Evolutionary conservation across 1,140 invertebrate species (phyloP), one percentile per base, ranked within the genome.

Genomic region (Anthonomus grandis): DNA sequence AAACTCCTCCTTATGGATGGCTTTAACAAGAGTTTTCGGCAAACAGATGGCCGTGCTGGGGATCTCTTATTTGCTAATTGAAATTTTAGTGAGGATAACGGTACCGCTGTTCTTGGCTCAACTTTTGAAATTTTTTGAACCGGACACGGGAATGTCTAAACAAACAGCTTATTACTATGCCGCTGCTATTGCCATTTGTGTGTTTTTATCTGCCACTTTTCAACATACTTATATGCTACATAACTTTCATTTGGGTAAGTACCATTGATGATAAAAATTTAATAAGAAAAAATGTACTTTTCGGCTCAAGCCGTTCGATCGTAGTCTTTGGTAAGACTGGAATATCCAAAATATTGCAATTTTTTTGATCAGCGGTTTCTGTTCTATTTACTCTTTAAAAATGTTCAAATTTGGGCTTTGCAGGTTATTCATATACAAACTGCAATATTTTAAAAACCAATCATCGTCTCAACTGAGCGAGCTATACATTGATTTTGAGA

Each of bases 141-240:
- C 59, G 10, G 27, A 59, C 25, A 46, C 51, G 2, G 37, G 18
- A 4, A 51, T 60, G 19, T 41, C 67, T 0, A 67, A 72, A 51
- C 56, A 67, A 0, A 68, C 82, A 3, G 86, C 87, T 0, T 90
- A 87, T 64, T 46, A 84, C 1, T 87, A 84, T 65, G 87, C 86
- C 0, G 60, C 69, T 0, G 85, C 85, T 0, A 81, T 95, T 8
- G 81, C 91, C 60, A 54, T 89, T 3, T 86, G 78, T 70, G 81
- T 78, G 64, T 76, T 67, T 62, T 65, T 86, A 45, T 78, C 81
- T 36, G 81, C 87, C 9, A 71, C 89, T 10, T 71, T 86, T 25
- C 81, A 89, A 59, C 90, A 95, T 76, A 84, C 85, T 2, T 88
- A 87, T 65, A 86, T 93, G 78, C 83, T 93, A 71, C 82, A 78